These are phyloP conservation scores for Columba guinea DNA, from an alignment of 2,797 vertebrate genomes.

Conservation along the genomic window DNA sequence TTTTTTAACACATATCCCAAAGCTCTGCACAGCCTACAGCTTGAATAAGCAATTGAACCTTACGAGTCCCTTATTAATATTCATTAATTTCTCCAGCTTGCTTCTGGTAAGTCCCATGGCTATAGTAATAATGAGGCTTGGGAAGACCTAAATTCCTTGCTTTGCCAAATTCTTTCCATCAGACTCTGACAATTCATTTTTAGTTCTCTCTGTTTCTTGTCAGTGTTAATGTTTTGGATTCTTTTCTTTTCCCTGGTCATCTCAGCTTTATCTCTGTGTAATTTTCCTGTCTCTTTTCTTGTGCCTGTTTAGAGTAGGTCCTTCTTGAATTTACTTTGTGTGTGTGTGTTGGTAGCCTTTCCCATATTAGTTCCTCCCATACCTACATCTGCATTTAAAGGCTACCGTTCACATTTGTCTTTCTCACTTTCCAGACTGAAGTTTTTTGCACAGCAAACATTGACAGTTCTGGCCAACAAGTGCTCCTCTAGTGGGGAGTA, in stretches of 20 bases:
- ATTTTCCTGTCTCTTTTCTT: neutral
- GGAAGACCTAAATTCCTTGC: neutral
- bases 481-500: neutral
- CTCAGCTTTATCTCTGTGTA: neutral
- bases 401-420: neutral
- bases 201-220: neutral
- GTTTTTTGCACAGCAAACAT: neutral
- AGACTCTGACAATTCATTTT: neutral
- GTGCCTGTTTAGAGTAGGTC: neutral
- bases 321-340: neutral
- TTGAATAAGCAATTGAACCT: neutral
- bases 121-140: neutral
- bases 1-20: neutral
- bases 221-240: neutral
- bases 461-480: neutral
- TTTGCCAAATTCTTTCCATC: neutral
- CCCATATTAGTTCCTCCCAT: neutral
- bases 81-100: neutral
- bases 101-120: neutral
- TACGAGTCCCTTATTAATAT: neutral
- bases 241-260: neutral
- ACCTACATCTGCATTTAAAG: neutral
- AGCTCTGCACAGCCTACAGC: neutral
- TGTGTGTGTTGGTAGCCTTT: fast-evolving
- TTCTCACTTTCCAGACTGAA: neutral